These are phyloP conservation scores for Unio delphinus DNA, from an alignment of 2,888 invertebrate species.

Conservation along the genomic window DNA sequence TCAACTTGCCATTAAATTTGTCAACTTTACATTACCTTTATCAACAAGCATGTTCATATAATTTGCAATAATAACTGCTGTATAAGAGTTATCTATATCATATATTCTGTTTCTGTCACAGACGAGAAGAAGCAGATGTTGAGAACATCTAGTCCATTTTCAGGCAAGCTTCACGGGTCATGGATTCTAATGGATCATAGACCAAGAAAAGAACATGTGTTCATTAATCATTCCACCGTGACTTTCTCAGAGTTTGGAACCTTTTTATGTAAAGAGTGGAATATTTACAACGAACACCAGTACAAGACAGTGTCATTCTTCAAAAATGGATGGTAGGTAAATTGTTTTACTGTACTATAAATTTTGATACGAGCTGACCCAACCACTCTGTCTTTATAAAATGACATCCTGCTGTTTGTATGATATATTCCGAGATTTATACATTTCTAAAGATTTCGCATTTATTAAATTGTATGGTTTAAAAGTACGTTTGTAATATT, in stretches of 20 bases:
- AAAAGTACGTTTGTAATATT: too few species aligned
- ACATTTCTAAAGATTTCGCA: too few species aligned
- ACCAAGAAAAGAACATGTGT: conserved; percentile 48
- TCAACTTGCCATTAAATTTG: too few species aligned
- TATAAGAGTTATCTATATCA: not conserved
- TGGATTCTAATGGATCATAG: conserved; percentile 59
- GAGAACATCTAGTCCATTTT: conserved; percentile 52
- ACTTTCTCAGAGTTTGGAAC: conserved; percentile 55
- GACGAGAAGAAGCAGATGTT: conserved; percentile 19
- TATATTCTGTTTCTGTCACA: conserved; percentile 7
- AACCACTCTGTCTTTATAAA: too few species aligned
- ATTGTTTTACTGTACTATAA: not conserved
- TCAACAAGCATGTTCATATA: not conserved
- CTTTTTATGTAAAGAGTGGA: conserved; percentile 58
- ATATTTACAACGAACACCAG: conserved; percentile 42
- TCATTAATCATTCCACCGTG: conserved; percentile 50
- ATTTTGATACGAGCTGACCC: too few species aligned
- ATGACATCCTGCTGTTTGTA: too few species aligned
- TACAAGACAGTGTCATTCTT: conserved; percentile 63
- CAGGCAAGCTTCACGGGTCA: conserved; percentile 47
- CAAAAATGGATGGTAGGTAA: conserved; percentile 64
- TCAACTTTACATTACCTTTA: too few species aligned
- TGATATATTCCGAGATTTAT: too few species aligned
- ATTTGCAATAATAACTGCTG: not conserved
- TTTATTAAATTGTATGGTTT: too few species aligned